Base-by-base conservation (phyloP, 2,888 invertebrate species). In the Cetonia aurata region DNA sequence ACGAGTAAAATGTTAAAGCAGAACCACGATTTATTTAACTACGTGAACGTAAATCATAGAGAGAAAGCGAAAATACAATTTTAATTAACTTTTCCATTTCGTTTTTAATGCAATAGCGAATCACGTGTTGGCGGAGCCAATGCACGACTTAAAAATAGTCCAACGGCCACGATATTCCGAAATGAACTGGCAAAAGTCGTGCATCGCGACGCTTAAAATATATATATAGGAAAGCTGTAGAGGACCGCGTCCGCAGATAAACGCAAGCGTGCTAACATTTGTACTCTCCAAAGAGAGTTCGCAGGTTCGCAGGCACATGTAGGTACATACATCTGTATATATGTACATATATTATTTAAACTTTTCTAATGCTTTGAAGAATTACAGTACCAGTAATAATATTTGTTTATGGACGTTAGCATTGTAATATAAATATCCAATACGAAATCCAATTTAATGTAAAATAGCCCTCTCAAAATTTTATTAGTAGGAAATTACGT, bases 141-240 rank as follows among this genome's bases (percentile, higher is more conserved):
- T 37, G 13, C 19, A 13, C 41, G 17, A 15, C 57, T 60, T 69
- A 52, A 52, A 69, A 52, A 60, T 60, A 60, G 60, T 60, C 31
- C 69, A 60, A 59, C 60, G 60, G 44, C 42, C 31, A 25, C 69
- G 60, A 44, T 59, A 31, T 62, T 41, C 69, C 60, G 69, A 50
- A 53, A 48, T 59, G 52, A 50, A 69, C 69, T 69, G 52, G 52
- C 44, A 60, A 62, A 60, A 60, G 37, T 50, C 69, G 69, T 53
- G 69, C 69, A 60, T 62, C 69, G 69, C 69, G 62, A 60, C 69
- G 69, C 69, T 50, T 52, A 68, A 65, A 65, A 65, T 65, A 65
- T 52, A 37, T 37, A 65, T 65, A 65, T 19, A 13, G n/a, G 25
- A 42, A 19, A 42, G 44, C 25, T 42, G 59, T 17, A 6, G 8